phyloP scores from a whole-genome alignment of 2,888 invertebrate genomes.

The Nemoura dubitans region DNA sequence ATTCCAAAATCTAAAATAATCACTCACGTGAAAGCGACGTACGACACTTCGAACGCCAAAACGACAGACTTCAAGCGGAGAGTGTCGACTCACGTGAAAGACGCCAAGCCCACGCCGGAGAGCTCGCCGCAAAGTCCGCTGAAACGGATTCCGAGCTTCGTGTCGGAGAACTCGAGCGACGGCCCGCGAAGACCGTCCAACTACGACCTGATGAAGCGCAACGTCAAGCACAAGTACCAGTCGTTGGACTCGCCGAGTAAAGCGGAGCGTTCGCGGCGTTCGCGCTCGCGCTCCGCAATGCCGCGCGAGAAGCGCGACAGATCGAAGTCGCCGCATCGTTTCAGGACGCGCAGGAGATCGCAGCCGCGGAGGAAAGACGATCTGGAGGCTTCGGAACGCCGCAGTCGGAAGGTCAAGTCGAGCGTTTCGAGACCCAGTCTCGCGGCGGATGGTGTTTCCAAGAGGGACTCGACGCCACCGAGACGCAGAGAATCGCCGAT shows the following conservation, averaged over 20 bases:
- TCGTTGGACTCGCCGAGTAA: background rate
- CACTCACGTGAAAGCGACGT: background rate
- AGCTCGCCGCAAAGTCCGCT: background rate
- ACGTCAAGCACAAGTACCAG: background rate
- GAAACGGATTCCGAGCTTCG: background rate
- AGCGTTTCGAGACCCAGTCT: background rate
- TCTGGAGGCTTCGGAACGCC: background rate
- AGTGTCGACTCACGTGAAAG: background rate
- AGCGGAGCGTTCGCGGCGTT: background rate
- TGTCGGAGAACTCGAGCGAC: background rate
- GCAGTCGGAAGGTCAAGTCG: too few species aligned
- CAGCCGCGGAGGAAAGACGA: background rate
- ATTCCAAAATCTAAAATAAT: background rate
- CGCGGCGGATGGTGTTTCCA: background rate
- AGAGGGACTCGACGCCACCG: background rate
- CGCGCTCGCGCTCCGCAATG: background rate
- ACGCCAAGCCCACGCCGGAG: background rate
- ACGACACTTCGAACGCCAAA: background rate
- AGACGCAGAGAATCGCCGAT: background rate
- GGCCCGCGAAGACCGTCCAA: background rate
- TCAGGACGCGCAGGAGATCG: background rate
- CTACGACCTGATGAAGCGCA: conserved; percentile 12
- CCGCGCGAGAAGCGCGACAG: background rate
- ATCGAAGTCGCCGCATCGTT: background rate
- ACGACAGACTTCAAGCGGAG: background rate